Percentiles rank a stretch among this genome's conserved stretches.
phyloP scores from a whole-genome alignment of 35 echinoderm and acorn worm species.

The Ophioderma brevispina region DNA sequence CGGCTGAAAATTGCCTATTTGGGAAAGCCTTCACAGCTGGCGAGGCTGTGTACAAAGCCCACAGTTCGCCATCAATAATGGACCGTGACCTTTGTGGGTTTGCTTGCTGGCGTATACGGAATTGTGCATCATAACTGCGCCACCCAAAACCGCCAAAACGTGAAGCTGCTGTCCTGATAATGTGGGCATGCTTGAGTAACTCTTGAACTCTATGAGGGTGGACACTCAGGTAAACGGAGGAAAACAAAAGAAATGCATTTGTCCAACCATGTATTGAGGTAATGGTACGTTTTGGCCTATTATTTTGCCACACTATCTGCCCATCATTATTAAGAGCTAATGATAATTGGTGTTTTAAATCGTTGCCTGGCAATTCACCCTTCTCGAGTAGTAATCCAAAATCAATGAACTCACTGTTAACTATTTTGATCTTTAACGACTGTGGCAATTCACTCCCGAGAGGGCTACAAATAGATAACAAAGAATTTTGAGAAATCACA shows the following conservation, averaged over 20 bases:
- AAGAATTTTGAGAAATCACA: no score
- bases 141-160: not conserved
- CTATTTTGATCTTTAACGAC: not conserved
- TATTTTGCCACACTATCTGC: not conserved
- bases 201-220: no score
- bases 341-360: not conserved
- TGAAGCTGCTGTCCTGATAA: no score
- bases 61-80: no score
- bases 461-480: not conserved
- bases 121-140: conserved; percentile 8
- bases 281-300: not conserved
- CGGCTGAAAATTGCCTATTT: conserved; percentile 3
- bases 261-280: conserved; percentile 9
- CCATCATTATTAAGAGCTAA: not conserved
- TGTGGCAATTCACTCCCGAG: not conserved
- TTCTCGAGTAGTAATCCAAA: not conserved
- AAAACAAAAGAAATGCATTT: not conserved
- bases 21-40: not conserved
- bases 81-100: no score
- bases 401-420: not conserved
- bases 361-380: not conserved
- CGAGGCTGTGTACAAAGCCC: not conserved
- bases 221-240: not conserved
- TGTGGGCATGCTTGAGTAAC: no score
- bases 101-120: not conserved